phyloP scores from a whole-genome alignment of 1,140 invertebrate species.

The Caerostris extrusa region DNA sequence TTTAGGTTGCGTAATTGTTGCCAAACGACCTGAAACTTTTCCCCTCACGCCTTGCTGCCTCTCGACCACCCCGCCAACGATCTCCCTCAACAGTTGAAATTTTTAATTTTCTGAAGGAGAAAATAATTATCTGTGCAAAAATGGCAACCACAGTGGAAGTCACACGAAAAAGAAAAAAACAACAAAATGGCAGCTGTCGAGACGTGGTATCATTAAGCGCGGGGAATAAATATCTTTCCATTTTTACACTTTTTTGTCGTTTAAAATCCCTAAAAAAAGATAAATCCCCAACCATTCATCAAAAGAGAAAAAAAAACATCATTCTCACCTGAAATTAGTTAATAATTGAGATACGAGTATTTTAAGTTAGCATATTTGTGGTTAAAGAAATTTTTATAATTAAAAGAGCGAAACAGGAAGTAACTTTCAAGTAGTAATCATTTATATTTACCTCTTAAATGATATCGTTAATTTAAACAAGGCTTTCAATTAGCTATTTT shows the following conservation, averaged over 20 bases:
- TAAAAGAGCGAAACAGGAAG: not conserved
- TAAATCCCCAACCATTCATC: not conserved
- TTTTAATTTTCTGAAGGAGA: conserved; percentile 45
- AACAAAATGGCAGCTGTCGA: not conserved
- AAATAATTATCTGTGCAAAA: conserved; percentile 47
- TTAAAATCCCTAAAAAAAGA: conserved; percentile 29
- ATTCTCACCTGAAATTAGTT: not conserved
- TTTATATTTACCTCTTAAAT: not conserved
- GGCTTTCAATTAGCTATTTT: not conserved
- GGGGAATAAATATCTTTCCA: conserved; percentile 35
- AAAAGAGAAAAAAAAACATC: not conserved
- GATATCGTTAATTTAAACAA: not conserved
- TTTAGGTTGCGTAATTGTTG: conserved; percentile 15
- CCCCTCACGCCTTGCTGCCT: conserved; percentile 27
- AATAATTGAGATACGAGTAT: no score
- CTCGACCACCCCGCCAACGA: not conserved
- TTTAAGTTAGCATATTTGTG: no score
- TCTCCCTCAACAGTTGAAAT: not conserved
- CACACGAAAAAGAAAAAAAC: not conserved
- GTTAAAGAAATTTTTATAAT: no score
- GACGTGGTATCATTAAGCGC: conserved; percentile 8
- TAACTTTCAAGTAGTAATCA: not conserved
- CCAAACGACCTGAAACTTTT: conserved; percentile 43
- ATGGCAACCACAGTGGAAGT: not conserved
- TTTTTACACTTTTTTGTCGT: conserved; percentile 24